These are phyloP conservation scores for Caenorhabditis doughertyi DNA, from an alignment of 2,888 invertebrate genomes.

Conservation along the genomic window DNA sequence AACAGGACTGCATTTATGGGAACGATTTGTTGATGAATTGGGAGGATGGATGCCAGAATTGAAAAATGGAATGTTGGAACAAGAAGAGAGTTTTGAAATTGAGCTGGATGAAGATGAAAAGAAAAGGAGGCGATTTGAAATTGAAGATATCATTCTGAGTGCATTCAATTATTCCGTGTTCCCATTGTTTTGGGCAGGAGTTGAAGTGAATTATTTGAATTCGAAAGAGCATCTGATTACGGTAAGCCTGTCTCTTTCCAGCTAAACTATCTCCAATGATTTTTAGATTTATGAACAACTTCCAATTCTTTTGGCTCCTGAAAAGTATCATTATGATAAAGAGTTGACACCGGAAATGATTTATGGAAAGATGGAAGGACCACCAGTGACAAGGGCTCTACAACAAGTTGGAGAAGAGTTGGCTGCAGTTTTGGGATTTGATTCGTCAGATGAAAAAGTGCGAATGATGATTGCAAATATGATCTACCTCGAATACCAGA, in stretches of 20 bases:
- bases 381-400: constrained; percentile 52
- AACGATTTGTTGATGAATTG: constrained; percentile 60
- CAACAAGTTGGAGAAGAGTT: constrained; percentile 65
- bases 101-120: constrained; percentile 46
- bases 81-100: constrained; percentile 41
- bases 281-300: constrained; percentile 71
- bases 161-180: constrained; percentile 70
- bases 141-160: constrained; percentile 67
- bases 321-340: constrained; percentile 56
- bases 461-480: constrained; percentile 67
- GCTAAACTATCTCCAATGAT: background rate
- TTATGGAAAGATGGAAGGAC: constrained; percentile 52
- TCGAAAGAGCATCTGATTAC: constrained; percentile 67
- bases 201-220: constrained; percentile 67
- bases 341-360: constrained; percentile 64
- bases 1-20: constrained; percentile 58
- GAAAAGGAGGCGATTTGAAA: constrained; percentile 46
- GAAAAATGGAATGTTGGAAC: constrained; percentile 23
- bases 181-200: constrained; percentile 70
- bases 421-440: constrained; percentile 60
- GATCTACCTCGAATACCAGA: constrained; percentile 69
- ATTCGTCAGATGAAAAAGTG: constrained; percentile 48
- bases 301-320: constrained; percentile 59
- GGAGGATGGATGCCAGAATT: constrained; percentile 72
- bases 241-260: no score